Evolutionary conservation across 2,113 vertebrate genomes (phyloP), one percentile per base, ranked within the genome.

Genomic region (Phoenicopterus ruber): DNA sequence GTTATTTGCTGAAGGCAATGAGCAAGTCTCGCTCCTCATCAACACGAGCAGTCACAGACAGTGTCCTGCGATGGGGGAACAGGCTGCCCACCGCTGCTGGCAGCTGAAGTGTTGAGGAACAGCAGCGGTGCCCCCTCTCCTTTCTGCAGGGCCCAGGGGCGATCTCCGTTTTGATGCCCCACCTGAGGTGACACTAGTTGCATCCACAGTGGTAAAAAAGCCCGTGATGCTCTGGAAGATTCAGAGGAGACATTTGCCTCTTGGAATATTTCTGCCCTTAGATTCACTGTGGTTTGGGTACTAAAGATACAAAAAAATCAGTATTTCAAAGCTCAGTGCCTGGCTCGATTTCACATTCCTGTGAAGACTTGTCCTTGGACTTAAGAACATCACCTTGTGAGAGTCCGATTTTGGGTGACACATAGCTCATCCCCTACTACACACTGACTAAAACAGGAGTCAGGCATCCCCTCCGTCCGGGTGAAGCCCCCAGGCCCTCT

Each of bases 31-130:
- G 67, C 38, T 61, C 44, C 34, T 46, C 25, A 4, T 32, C 49
- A 20, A 17, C 6, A 9, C 3, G n/a, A 55, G 49, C 6, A 15
- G 28, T 14, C 32, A 32, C 38, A 15, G 44, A 26, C 54, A 40
- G 54, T 29, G 9, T 17, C 47, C 40, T 18, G 22, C 47, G 6
- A 10, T 38, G 38, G 15, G 55, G 7, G 17, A 13, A 21, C 40
- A 11, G 29, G 46, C 55, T 52, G 55, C 65, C 44, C 31, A 8
- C 7, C 3, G 1, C 54, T 11, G 66, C 54, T 5, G 8, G 54
- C 19, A 6, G 36, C 0, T 8, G 20, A 5, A 13, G n/a, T 1
- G 4, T 3, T 9, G 10, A 19, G 31, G 42, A 24, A 31, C 1
- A 19, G 19, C 50, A 46, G 40, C 5, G 22, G 7, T 36, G 32